Evolutionary conservation across 2,888 invertebrate genomes (phyloP), one percentile per base, ranked within the genome.

Genomic region (Trachelus troglodyta): DNA sequence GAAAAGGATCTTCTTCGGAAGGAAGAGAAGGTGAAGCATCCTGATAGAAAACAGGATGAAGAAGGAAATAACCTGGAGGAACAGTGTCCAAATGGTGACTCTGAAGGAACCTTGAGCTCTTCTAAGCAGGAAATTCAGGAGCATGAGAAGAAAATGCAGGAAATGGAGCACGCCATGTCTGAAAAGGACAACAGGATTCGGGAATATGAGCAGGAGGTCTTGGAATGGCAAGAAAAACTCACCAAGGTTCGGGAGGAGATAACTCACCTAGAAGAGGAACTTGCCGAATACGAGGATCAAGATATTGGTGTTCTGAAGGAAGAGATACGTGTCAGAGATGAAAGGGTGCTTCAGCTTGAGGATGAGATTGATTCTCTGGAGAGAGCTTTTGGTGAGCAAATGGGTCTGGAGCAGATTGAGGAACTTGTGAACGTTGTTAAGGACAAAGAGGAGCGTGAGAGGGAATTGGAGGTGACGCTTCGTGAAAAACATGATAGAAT

Each of bases 401-500:
- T 90, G 68, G 88, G 90, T 76, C 81, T 90, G 34, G 88, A 89
- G 74, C 87, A 89, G 74, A 89, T 90, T 78, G 86, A 90, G 35
- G 88, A 89, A 11, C 81, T 90, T 11, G 84, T 90, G 35, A 86
- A 85, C 37, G 84, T 88, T 4, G 81, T 90, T 6, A 89, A 88
- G 40, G 91, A 92, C 79, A 89, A 91, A 11, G 88, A 89, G 73
- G 84, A 93, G 79, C 92, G 94, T 83, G 95, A 95, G 84, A 93
- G 93, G 83, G 88, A 94, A 78, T 93, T 94, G 86, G 94, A 91
- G 79, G 84, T 88, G 68, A 88, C 91, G 40, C 83, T 90, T n/a
- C 77, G 82, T 1, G 82, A 82, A 4, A 92, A 92, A 79, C 88
- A 89, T 35, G 93, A 93, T 80, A 93, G 95, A 81, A 95, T 96